Percentiles rank a stretch among this genome's conserved stretches.
These are phyloP conservation scores for Lacerta bilineata DNA, from an alignment of 2,797 vertebrate genomes.

Conservation along the genomic window DNA sequence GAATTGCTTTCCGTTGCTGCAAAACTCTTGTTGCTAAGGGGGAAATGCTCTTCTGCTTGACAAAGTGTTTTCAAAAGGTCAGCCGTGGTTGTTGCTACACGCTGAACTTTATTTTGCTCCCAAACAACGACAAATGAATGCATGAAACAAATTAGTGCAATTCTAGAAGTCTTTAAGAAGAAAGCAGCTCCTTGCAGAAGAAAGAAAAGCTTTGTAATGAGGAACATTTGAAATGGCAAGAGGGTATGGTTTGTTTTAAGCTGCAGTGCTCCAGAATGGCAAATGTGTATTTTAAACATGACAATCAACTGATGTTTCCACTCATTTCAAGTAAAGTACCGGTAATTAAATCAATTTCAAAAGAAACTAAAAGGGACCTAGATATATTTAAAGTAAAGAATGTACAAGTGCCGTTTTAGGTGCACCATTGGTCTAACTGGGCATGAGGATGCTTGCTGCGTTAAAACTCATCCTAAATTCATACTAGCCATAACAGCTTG, in stretches of 20 bases:
- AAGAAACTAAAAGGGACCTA: neutral
- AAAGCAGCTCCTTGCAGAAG: conserved; percentile 23
- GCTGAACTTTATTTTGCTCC: conserved; percentile 49
- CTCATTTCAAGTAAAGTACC: neutral
- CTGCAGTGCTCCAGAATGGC: neutral
- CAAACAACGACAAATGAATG: neutral
- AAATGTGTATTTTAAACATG: neutral
- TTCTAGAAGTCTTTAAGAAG: conserved; percentile 22
- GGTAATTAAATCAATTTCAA: neutral
- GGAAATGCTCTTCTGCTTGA: conserved; percentile 62
- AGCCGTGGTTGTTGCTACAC: conserved; percentile 58
- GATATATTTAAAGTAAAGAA: neutral
- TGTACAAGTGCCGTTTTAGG: neutral
- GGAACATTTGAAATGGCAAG: conserved; percentile 2
- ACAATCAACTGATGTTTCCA: neutral
- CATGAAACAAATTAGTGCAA: conserved; percentile 1
- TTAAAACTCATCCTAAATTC: no score
- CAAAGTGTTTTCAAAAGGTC: conserved; percentile 69
- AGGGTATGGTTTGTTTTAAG: neutral
- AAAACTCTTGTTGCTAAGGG: conserved; percentile 71
- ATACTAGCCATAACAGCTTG: neutral
- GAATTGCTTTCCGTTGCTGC: conserved; percentile 55
- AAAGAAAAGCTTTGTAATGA: neutral
- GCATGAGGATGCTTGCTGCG: neutral
- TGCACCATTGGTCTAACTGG: neutral